phyloP scores from a whole-genome alignment of 2,888 invertebrate genomes.

The Troides helena region DNA sequence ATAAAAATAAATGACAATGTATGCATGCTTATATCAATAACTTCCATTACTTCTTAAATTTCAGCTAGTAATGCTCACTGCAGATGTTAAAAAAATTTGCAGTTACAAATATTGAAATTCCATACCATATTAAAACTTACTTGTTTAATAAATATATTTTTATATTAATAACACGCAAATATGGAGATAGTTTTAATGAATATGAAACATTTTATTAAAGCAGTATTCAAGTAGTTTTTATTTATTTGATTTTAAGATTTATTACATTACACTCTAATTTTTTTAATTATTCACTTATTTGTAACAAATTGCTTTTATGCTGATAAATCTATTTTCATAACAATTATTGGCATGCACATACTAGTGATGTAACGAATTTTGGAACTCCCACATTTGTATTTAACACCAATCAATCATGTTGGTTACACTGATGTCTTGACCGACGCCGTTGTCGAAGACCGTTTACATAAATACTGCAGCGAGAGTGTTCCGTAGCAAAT shows the following conservation, averaged over 20 bases:
- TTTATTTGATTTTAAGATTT: not conserved
- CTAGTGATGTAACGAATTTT: too few species aligned
- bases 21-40: too few species aligned
- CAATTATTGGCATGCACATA: not conserved
- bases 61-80: not conserved
- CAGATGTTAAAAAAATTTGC: conserved; percentile 10
- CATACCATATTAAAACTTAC: conserved; percentile 4
- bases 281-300: not conserved
- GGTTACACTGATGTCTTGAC: too few species aligned
- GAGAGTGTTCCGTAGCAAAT: too few species aligned
- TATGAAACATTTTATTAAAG: not conserved
- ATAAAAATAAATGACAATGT: too few species aligned
- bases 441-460: too few species aligned
- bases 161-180: not conserved
- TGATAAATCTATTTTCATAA: not conserved
- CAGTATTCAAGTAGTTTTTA: not conserved
- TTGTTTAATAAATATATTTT: conserved; percentile 3
- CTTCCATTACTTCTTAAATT: too few species aligned
- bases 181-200: not conserved
- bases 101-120: conserved; percentile 13
- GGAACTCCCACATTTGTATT: too few species aligned
- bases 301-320: not conserved
- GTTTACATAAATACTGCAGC: too few species aligned
- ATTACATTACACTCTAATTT: too few species aligned
- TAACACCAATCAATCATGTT: too few species aligned